Evolutionary conservation across 2,113 vertebrate species (phyloP), one percentile per base, ranked within the genome.

Genomic region (Apaloderma vittatum): DNA sequence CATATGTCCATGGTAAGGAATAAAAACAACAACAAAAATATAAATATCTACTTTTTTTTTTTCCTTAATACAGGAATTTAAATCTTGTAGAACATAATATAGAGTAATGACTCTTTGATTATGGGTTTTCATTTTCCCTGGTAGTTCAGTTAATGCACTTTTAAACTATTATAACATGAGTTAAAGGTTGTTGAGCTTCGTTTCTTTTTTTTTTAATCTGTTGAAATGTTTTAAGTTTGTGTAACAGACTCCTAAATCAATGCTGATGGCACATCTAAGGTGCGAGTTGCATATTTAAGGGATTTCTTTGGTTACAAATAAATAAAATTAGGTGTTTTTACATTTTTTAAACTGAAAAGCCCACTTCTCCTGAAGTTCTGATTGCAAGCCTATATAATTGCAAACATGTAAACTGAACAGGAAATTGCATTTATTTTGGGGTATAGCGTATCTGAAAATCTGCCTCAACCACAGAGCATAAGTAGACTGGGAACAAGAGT

Each of bases 1-100:
- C 97, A 96, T 97, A 96, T 97, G 96, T 91, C 92, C 93, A 91
- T 93, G 45, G 73, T 86, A 87, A 93, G 61, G 67, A 84, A 92
- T 68, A 86, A 91, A 95, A 89, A 77, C 71, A 93, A 78, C 81
- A 92, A 90, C 78, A 92, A 84, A 90, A 86, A 92, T 70, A 96
- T 46, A 74, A 90, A 72, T 77, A 93, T 67, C 29, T 58, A 61
- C 30, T 66, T 17, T 8, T 40, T 23, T 79, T 80, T 75, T 76
- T 76, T 80, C 67, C 37, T 65, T 3, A 85, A 59, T 67, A 30
- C 40, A 75, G 49, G 48, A 67, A 87, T 91, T 94, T 89, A 91
- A 68, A 89, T 72, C 13, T 76, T 65, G 45, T 45, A 58, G 57
- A 89, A 82, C 16, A 57, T 63, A 92, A 71, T 46, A 78, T 65